These are phyloP conservation scores for Pristionchus arcanus DNA, from an alignment of 2,888 invertebrate genomes.

Conservation along the genomic window DNA sequence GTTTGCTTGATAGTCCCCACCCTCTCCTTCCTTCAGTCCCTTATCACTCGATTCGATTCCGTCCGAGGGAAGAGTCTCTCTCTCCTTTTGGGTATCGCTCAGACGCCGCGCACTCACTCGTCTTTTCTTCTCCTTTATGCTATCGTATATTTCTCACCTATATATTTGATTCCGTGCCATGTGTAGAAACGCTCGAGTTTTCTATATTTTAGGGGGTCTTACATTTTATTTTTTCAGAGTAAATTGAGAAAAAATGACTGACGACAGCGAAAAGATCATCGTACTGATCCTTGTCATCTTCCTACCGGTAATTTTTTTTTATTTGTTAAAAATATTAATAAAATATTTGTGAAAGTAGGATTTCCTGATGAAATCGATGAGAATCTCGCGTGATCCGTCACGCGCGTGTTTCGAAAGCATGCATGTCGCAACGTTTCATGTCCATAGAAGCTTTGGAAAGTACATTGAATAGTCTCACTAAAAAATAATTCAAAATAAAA, in stretches of 20 bases:
- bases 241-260: background rate
- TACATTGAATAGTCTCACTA: background rate
- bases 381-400: background rate
- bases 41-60: constrained; percentile 40
- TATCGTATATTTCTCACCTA: background rate
- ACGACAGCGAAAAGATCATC: constrained; percentile 54
- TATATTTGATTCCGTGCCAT: background rate
- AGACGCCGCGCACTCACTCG: background rate
- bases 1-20: constrained; percentile 37
- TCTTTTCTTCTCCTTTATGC: background rate
- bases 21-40: constrained; percentile 16
- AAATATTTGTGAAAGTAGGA: background rate
- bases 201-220: background rate
- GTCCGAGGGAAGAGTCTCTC: background rate
- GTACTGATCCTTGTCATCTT: constrained; percentile 16
- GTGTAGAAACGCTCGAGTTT: background rate
- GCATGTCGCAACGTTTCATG: background rate
- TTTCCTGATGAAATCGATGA: background rate
- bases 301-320: constrained; percentile 21
- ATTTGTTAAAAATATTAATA: background rate
- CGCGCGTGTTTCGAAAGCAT: constrained; percentile 8
- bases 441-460: background rate
- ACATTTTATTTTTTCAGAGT: background rate
- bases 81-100: background rate
- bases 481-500: background rate